Conservation (phyloP, 92 coral and sea anemone species). For the Phenganax subtilis region DNA sequence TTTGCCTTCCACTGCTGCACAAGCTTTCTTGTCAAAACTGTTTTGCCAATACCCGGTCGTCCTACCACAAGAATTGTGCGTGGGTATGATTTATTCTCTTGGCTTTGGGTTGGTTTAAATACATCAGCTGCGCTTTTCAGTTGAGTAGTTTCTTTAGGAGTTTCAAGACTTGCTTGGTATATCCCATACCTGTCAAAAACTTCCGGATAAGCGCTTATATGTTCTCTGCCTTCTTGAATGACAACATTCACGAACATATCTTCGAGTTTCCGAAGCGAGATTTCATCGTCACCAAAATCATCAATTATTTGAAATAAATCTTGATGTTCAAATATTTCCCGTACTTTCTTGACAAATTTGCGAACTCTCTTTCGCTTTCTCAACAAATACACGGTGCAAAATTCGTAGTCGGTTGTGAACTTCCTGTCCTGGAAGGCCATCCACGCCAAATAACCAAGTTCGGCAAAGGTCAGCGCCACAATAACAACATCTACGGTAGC, state of each 20-base stretch:
- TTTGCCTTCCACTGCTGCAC: constrained; percentile 28
- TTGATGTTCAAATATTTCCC: not conserved
- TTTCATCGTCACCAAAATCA: not conserved
- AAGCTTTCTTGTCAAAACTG: constrained; percentile 8
- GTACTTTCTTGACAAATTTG: not conserved
- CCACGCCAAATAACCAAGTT: constrained; percentile 2
- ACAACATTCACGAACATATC: constrained; percentile 11
- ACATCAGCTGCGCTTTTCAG: not conserved
- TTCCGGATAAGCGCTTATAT: not conserved
- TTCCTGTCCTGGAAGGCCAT: not conserved
- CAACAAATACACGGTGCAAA: not conserved
- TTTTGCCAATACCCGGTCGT: constrained; percentile 47
- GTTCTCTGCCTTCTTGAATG: constrained; percentile 8
- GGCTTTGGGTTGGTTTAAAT: not conserved
- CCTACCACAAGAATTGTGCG: constrained; percentile 33
- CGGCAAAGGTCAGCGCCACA: not conserved
- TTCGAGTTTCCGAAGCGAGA: not conserved
- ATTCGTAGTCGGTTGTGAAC: not conserved
- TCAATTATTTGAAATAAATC: not conserved
- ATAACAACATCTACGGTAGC: not conserved
- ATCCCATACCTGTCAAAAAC: not conserved
- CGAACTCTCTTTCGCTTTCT: constrained; percentile 2
- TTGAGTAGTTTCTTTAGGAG: not conserved
- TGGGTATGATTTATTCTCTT: not conserved
- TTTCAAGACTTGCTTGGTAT: not conserved